Conservation (phyloP, 2,888 invertebrate species). For the Dascillus cervinus region DNA sequence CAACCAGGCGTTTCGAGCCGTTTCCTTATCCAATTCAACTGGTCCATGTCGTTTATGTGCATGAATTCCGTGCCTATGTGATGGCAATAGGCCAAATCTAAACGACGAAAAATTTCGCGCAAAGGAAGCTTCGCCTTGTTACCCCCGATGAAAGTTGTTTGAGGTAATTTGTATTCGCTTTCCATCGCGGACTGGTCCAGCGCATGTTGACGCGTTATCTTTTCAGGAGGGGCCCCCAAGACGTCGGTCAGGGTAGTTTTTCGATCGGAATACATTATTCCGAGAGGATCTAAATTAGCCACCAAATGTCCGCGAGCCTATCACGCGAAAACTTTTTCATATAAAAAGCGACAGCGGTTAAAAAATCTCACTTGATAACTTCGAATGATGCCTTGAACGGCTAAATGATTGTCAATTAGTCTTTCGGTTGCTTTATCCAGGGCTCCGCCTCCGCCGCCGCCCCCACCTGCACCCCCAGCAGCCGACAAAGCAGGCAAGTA, state of each 20-base stretch:
- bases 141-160: background rate
- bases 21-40: background rate
- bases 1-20: background rate
- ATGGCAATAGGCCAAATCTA: background rate
- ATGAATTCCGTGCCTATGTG: background rate
- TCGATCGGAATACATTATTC: slow-evolving; percentile 52
- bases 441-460: background rate
- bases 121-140: background rate
- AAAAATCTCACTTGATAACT: slow-evolving; percentile 1
- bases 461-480: background rate
- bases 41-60: background rate
- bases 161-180: background rate
- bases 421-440: background rate
- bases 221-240: background rate
- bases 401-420: background rate
- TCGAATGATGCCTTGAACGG: background rate
- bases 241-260: background rate
- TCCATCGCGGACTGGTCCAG: background rate
- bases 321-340: too few species aligned
- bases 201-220: background rate
- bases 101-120: background rate
- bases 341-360: too few species aligned
- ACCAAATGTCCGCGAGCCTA: slow-evolving; percentile 98
- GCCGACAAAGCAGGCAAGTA: background rate
- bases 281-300: slow-evolving; percentile 96